phyloP scores from a whole-genome alignment of 2,797 vertebrate species.

The Oophaga sylvatica region DNA sequence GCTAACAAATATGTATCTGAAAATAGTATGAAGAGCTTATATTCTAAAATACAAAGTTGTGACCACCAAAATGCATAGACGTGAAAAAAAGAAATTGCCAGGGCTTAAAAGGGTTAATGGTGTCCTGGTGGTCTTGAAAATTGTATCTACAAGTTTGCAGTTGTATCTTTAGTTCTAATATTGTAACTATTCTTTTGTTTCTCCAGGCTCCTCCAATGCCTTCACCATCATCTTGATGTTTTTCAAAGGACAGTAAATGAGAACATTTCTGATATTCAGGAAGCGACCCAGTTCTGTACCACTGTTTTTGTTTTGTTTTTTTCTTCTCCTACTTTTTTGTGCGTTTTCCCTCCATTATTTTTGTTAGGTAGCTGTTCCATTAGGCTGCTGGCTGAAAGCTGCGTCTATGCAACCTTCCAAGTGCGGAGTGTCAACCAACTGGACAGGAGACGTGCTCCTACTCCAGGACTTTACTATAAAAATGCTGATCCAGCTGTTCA shows the following conservation, averaged over 20 bases:
- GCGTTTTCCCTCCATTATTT: background rate
- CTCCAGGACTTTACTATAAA: constrained; percentile 83
- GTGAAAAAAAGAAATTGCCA: too few relatives aligned
- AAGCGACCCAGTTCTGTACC: constrained; percentile 91
- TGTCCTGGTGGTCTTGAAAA: background rate
- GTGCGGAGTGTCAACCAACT: constrained; percentile 84
- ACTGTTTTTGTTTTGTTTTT: constrained; percentile 81
- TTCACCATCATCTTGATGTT: constrained; percentile 93
- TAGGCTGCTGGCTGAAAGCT: constrained; percentile 98
- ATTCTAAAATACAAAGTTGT: too few relatives aligned
- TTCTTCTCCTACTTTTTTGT: constrained; percentile 67
- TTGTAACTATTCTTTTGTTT: constrained; percentile 8
- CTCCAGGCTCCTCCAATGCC: constrained; percentile 93
- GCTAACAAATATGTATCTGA: too few relatives aligned
- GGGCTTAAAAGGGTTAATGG: too few relatives aligned
- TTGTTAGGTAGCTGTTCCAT: constrained; percentile 89
- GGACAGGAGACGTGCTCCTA: constrained; percentile 84
- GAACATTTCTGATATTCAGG: constrained; percentile 97
- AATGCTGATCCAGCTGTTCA: constrained; percentile 87
- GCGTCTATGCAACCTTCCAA: constrained; percentile 99
- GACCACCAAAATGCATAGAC: too few relatives aligned
- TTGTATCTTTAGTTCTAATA: background rate
- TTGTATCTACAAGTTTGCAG: background rate
- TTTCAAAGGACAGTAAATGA: constrained; percentile 83
- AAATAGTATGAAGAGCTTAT: too few relatives aligned